These are phyloP conservation scores for Bhutanitis thaidina DNA, from an alignment of 2,888 invertebrate species.

Conservation along the genomic window DNA sequence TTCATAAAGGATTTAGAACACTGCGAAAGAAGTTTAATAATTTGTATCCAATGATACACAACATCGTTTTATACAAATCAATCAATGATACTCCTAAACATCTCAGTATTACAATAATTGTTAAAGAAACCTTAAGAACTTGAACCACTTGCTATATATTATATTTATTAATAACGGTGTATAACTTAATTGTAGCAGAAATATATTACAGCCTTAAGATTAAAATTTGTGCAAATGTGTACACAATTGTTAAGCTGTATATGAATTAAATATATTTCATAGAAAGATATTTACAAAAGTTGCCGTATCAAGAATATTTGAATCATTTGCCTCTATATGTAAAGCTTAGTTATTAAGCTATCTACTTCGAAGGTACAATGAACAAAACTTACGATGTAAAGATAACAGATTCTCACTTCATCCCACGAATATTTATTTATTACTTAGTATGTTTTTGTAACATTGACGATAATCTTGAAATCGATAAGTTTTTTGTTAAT, in stretches of 20 bases:
- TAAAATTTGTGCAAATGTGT: constrained; percentile 20
- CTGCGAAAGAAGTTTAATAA: neutral
- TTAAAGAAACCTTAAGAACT: neutral
- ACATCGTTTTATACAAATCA: constrained; percentile 5
- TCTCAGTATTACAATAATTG: neutral
- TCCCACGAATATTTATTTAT: neutral
- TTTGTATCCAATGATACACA: constrained; percentile 2
- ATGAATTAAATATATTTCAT: constrained; percentile 37
- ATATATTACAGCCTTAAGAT: constrained; percentile 12
- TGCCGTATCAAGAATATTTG: constrained; percentile 70
- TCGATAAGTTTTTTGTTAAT: no score
- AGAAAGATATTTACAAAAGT: constrained; percentile 68
- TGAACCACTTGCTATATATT: neutral
- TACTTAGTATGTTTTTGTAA: no score
- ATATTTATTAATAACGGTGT: neutral
- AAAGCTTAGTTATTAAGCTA: constrained; percentile 41
- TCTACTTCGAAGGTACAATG: constrained; percentile 38
- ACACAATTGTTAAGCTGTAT: constrained; percentile 35
- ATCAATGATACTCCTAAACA: neutral
- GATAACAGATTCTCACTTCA: neutral
- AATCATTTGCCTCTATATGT: constrained; percentile 38
- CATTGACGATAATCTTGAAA: no score
- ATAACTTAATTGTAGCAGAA: constrained; percentile 1
- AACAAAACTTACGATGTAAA: constrained; percentile 1
- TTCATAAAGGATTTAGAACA: neutral